Evolutionary conservation across 2,888 invertebrate genomes (phyloP).

Genomic region (Bombylius discolor): DNA sequence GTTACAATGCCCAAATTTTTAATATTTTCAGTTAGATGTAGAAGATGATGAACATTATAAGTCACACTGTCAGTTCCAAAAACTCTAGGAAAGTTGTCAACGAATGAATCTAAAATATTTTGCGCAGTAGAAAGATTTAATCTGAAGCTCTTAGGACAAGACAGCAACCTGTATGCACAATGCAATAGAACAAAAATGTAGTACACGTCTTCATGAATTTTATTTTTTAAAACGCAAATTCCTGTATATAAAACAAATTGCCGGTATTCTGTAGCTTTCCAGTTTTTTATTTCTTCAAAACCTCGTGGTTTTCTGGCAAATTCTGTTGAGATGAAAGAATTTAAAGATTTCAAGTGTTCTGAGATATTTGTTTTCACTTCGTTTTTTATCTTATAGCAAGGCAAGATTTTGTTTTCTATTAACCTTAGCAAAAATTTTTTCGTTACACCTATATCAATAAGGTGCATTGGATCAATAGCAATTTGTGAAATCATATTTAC

Average conservation of each 20-base stretch:
- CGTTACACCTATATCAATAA: not conserved
- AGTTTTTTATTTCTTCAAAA: constrained; percentile 12
- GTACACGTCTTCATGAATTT: constrained; percentile 11
- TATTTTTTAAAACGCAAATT: constrained; percentile 3
- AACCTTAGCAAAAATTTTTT: not conserved
- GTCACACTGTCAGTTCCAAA: constrained; percentile 10
- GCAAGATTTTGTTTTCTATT: not conserved
- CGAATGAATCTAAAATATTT: constrained; percentile 10
- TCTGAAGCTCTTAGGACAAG: not conserved
- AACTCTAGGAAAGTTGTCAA: constrained; percentile 10
- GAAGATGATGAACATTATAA: constrained; percentile 12
- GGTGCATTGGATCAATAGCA: constrained; percentile 1
- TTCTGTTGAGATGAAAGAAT: not conserved
- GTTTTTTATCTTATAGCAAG: not conserved
- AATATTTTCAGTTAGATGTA: constrained; percentile 11
- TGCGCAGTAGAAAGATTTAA: constrained; percentile 1
- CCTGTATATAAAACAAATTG: constrained; percentile 12
- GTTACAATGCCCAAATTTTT: constrained; percentile 8
- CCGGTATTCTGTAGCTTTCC: constrained; percentile 11
- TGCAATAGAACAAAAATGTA: constrained; percentile 6
- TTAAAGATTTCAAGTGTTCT: not conserved
- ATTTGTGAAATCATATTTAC: constrained; percentile 1
- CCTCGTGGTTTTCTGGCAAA: constrained; percentile 12
- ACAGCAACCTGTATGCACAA: constrained; percentile 1
- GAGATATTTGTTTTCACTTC: not conserved